A percentile compares a stretch with the other conserved stretches of the same genome.
Evolutionary conservation across 1,140 invertebrate species (phyloP).

Genomic region (Atta texana): DNA sequence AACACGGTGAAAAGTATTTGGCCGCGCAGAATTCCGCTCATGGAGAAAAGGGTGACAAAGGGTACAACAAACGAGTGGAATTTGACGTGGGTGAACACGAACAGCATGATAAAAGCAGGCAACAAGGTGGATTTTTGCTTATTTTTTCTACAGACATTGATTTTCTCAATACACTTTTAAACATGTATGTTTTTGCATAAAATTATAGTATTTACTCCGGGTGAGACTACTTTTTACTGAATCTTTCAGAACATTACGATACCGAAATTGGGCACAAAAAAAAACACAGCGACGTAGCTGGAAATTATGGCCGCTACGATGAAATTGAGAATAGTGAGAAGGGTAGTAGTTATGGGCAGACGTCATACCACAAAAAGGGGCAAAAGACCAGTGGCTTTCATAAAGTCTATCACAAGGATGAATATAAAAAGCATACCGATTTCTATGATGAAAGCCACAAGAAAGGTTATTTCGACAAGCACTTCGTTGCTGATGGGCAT

Average conservation of each 20-base stretch:
- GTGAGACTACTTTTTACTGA: conserved; percentile 24
- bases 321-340: conserved; percentile 90
- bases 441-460: conserved; percentile 91
- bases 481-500: conserved; percentile 84
- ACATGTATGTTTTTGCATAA: not conserved
- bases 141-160: conserved; percentile 27
- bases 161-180: conserved; percentile 11
- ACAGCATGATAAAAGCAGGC: conserved; percentile 77
- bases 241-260: conserved; percentile 87
- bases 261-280: conserved; percentile 89
- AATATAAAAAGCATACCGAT: conserved; percentile 91
- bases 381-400: conserved; percentile 90
- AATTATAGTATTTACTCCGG: not conserved
- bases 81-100: conserved; percentile 86
- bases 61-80: conserved; percentile 87
- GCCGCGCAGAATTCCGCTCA: conserved; percentile 86
- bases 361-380: conserved; percentile 89
- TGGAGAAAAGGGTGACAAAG: conserved; percentile 88
- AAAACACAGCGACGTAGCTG: conserved; percentile 88
- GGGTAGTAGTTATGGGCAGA: conserved; percentile 88
- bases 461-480: conserved; percentile 88
- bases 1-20: conserved; percentile 17
- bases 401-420: conserved; percentile 91
- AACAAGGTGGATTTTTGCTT: conserved; percentile 75
- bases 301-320: conserved; percentile 89